Conservation (phyloP, 1,140 invertebrate genomes). For the Drosophila auraria region DNA sequence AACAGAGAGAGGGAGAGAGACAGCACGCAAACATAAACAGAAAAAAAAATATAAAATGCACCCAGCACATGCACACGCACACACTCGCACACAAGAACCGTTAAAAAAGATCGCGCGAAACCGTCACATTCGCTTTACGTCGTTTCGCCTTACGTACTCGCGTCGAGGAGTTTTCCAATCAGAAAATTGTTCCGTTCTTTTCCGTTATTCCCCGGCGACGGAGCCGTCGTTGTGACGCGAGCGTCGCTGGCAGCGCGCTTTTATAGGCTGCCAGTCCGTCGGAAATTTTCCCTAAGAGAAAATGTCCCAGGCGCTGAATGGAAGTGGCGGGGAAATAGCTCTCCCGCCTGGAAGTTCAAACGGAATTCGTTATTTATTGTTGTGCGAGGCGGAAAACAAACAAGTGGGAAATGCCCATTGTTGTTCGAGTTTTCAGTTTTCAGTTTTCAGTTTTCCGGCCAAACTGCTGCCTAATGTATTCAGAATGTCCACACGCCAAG, state of each 20-base stretch:
- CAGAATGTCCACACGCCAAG: slow-evolving; percentile 8
- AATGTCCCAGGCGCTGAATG: not conserved
- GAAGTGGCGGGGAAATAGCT: not conserved
- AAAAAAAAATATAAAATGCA: slow-evolving; percentile 1
- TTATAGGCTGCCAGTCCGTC: slow-evolving; percentile 14
- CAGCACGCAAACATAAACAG: not conserved
- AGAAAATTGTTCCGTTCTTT: not conserved
- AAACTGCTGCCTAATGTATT: slow-evolving; percentile 13
- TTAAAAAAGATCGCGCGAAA: slow-evolving; percentile 7
- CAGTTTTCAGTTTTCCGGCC: slow-evolving; percentile 1
- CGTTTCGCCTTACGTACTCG: slow-evolving; percentile 10
- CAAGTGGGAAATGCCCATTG: slow-evolving; percentile 22
- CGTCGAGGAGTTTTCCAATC: not conserved
- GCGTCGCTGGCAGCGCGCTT: slow-evolving; percentile 12
- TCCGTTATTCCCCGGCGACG: slow-evolving; percentile 12
- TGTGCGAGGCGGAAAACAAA: slow-evolving; percentile 29
- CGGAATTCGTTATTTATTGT: slow-evolving; percentile 37
- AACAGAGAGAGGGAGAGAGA: slow-evolving; percentile 5
- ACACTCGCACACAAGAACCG: not conserved
- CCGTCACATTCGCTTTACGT: slow-evolving; percentile 10
- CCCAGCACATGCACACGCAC: not conserved
- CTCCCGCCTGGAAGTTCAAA: slow-evolving; percentile 14
- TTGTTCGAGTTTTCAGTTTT: slow-evolving; percentile 16
- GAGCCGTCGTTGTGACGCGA: slow-evolving; percentile 36
- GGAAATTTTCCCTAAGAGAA: slow-evolving; percentile 8